A percentile compares a stretch with the other conserved stretches of the same genome.
Evolutionary conservation across 2,888 invertebrate genomes (phyloP).

Genomic region (Ornithoptera alexandrae): DNA sequence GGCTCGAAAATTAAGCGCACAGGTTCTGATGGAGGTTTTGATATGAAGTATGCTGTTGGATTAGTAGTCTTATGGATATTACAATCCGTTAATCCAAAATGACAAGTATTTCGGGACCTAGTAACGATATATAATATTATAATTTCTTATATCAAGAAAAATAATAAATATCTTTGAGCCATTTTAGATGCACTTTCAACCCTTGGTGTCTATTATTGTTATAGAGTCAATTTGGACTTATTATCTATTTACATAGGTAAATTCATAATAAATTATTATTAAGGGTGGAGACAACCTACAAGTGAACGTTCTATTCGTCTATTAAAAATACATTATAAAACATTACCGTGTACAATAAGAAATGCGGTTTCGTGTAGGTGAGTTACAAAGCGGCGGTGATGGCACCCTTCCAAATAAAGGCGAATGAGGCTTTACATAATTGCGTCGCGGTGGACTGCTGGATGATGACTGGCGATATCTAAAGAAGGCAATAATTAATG

Average conservation of each 20-base stretch:
- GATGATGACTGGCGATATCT: slow-evolving; percentile 12
- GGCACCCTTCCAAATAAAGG: slow-evolving; percentile 4
- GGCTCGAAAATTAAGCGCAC: slow-evolving; percentile 7
- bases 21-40: slow-evolving; percentile 21
- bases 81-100: background rate
- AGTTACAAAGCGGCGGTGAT: slow-evolving; percentile 22
- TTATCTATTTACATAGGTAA: no score
- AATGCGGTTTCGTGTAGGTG: slow-evolving; percentile 2
- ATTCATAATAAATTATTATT: no score
- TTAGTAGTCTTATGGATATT: background rate
- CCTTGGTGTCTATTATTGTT: no score
- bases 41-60: slow-evolving; percentile 13
- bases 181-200: no score
- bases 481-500: background rate
- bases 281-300: no score
- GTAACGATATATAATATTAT: background rate
- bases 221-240: no score
- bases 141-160: background rate
- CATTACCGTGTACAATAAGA: slow-evolving; percentile 4
- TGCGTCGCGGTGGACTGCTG: slow-evolving; percentile 11
- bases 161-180: background rate
- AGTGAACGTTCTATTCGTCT: no score
- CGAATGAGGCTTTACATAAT: slow-evolving; percentile 4
- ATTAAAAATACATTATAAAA: no score
- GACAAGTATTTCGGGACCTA: slow-evolving; percentile 8